These are phyloP conservation scores for Harpegnathos saltator DNA, from an alignment of 1,140 invertebrate species.

Conservation along the genomic window DNA sequence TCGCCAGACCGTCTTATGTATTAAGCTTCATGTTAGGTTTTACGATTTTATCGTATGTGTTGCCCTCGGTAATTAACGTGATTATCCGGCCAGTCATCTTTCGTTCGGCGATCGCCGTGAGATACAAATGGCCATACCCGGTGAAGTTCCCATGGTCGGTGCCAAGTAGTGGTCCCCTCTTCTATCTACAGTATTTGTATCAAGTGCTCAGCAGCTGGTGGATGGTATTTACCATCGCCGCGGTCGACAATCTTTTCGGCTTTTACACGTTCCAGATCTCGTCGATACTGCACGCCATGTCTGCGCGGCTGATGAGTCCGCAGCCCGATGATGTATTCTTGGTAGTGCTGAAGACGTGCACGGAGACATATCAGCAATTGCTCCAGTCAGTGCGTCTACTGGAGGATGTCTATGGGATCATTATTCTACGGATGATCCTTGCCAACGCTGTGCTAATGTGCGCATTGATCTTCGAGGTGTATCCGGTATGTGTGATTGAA, in stretches of 20 bases:
- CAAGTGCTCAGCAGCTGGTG: not conserved
- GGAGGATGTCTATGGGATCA: not conserved
- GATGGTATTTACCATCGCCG: not conserved
- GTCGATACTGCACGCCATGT: constrained; percentile 13
- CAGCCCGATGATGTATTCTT: not conserved
- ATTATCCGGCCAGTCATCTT: not conserved
- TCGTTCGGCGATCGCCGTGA: not conserved
- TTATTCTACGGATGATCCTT: constrained; percentile 17
- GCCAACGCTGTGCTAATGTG: constrained; percentile 26
- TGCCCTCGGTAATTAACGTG: not conserved
- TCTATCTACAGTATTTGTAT: not conserved
- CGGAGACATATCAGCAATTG: not conserved
- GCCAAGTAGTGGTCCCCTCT: not conserved
- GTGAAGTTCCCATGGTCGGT: not conserved
- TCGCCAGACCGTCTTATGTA: not conserved
- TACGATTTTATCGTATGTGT: not conserved
- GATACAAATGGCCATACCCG: not conserved
- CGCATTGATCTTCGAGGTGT: constrained; percentile 22
- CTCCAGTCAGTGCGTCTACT: not conserved
- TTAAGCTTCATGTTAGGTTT: not conserved
- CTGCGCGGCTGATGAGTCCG: not conserved
- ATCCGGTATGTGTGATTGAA: not conserved
- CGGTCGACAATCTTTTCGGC: constrained; percentile 31
- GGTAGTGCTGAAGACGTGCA: not conserved
- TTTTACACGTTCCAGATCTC: constrained; percentile 43